Evolutionary conservation across 2,888 invertebrate species (phyloP).

Genomic region (Drosophila melanosoma): DNA sequence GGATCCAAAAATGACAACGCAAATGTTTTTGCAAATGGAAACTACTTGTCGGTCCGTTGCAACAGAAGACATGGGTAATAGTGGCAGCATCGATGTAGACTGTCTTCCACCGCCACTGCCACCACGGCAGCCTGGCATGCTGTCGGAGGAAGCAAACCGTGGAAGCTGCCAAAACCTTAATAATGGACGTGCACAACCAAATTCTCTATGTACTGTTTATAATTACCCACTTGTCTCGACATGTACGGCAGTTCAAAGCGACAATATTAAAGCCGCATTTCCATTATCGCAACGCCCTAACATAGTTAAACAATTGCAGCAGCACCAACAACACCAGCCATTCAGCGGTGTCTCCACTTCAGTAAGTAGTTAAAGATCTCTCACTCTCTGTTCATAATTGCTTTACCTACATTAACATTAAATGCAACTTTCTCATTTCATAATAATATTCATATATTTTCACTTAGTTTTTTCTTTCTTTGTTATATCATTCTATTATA

Average conservation of each 20-base stretch:
- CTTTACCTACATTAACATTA: slow-evolving; percentile 6
- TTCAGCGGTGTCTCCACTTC: slow-evolving; percentile 69
- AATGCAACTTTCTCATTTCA: slow-evolving; percentile 5
- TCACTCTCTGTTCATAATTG: slow-evolving; percentile 31
- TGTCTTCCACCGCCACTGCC: slow-evolving; percentile 87
- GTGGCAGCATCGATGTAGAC: slow-evolving; percentile 50
- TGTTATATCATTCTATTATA: not conserved
- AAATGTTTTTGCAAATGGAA: slow-evolving; percentile 85
- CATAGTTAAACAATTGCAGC: slow-evolving; percentile 85
- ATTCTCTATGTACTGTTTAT: slow-evolving; percentile 84
- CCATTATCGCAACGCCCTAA: slow-evolving; percentile 85
- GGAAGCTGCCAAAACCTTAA: slow-evolving; percentile 80
- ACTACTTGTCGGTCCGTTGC: slow-evolving; percentile 63
- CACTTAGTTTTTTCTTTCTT: not conserved
- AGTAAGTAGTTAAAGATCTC: slow-evolving; percentile 81
- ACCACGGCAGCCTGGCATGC: slow-evolving; percentile 86
- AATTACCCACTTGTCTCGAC: slow-evolving; percentile 85
- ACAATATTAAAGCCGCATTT: slow-evolving; percentile 84
- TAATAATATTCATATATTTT: not conserved
- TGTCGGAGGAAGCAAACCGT: slow-evolving; percentile 80
- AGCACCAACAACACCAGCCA: slow-evolving; percentile 64
- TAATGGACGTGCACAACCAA: slow-evolving; percentile 80
- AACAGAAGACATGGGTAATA: slow-evolving; percentile 22
- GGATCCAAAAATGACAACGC: slow-evolving; percentile 85
- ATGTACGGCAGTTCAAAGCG: slow-evolving; percentile 84